Conservation (phyloP, 2,797 vertebrate genomes). For the Protonibea diacanthus region DNA sequence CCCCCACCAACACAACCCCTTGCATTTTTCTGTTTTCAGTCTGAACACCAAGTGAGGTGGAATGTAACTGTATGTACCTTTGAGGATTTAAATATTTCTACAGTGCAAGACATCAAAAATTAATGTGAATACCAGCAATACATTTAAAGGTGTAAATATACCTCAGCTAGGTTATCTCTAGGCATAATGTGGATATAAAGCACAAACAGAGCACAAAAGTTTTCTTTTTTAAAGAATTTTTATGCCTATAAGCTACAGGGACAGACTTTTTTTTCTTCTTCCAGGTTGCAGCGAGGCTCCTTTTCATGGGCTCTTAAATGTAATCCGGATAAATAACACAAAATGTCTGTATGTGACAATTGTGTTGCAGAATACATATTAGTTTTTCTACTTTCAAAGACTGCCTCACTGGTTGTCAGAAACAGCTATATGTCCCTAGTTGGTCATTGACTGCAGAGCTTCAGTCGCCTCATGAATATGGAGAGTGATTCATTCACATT, state of each 20-base stretch:
- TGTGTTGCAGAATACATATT: not conserved
- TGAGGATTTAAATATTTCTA: conserved; percentile 15
- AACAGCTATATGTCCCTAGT: not conserved
- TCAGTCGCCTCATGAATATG: conserved; percentile 42
- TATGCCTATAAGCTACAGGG: no score
- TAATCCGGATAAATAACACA: conserved; percentile 1
- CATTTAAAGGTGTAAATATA: not conserved
- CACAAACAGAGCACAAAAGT: no score
- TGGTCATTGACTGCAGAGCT: conserved; percentile 10
- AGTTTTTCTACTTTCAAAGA: conserved; percentile 4
- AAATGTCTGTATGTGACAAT: not conserved
- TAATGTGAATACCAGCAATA: not conserved
- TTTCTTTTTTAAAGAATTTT: no score
- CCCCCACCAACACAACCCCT: not conserved
- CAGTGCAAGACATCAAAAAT: not conserved
- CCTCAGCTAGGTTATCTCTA: not conserved
- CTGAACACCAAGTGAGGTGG: not conserved
- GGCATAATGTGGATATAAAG: not conserved
- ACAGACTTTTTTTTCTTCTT: not conserved
- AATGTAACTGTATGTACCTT: no score
- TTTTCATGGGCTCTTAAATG: conserved; percentile 9
- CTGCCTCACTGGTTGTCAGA: not conserved
- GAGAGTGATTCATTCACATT: conserved; percentile 35
- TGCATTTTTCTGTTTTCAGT: not conserved
- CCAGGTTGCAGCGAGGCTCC: not conserved